A percentile compares a stretch with the other conserved stretches of the same genome.
Evolutionary conservation across 1,140 invertebrate genomes (phyloP).

Genomic region (Brevipalpus yothersi): DNA sequence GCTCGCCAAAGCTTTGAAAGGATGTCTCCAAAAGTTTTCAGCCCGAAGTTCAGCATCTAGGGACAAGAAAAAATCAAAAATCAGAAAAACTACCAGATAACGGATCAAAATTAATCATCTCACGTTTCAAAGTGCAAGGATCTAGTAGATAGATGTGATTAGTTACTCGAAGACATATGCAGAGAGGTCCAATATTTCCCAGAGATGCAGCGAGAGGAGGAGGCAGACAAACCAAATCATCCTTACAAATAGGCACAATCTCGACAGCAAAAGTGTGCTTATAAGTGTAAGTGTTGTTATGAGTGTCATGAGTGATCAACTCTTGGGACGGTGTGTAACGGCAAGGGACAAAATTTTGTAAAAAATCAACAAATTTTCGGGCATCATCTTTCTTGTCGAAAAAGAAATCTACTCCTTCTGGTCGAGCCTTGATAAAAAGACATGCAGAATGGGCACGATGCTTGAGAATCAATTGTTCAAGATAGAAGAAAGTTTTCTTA

Average conservation of each 20-base stretch:
- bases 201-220: slow-evolving; percentile 60
- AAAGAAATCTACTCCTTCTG: slow-evolving; percentile 83
- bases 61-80: slow-evolving; percentile 10
- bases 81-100: not conserved
- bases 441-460: slow-evolving; percentile 75
- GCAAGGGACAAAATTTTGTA: slow-evolving; percentile 54
- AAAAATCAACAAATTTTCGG: slow-evolving; percentile 83
- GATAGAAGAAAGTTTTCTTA: slow-evolving; percentile 93
- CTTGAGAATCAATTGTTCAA: slow-evolving; percentile 92
- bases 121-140: slow-evolving; percentile 53
- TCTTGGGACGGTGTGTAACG: slow-evolving; percentile 46
- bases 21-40: slow-evolving; percentile 53
- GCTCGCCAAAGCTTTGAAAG: slow-evolving; percentile 62
- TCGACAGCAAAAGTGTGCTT: slow-evolving; percentile 62
- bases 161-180: slow-evolving; percentile 65
- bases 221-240: slow-evolving; percentile 79
- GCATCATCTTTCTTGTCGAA: slow-evolving; percentile 70
- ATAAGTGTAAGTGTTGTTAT: slow-evolving; percentile 90
- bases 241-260: slow-evolving; percentile 83
- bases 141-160: slow-evolving; percentile 79
- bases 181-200: slow-evolving; percentile 75
- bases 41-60: slow-evolving; percentile 60
- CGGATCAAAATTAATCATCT: slow-evolving; percentile 14
- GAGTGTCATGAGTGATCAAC: slow-evolving; percentile 86
- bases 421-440: slow-evolving; percentile 60